Base-by-base conservation (phyloP, 2,797 vertebrate species). In the Alca torda region DNA sequence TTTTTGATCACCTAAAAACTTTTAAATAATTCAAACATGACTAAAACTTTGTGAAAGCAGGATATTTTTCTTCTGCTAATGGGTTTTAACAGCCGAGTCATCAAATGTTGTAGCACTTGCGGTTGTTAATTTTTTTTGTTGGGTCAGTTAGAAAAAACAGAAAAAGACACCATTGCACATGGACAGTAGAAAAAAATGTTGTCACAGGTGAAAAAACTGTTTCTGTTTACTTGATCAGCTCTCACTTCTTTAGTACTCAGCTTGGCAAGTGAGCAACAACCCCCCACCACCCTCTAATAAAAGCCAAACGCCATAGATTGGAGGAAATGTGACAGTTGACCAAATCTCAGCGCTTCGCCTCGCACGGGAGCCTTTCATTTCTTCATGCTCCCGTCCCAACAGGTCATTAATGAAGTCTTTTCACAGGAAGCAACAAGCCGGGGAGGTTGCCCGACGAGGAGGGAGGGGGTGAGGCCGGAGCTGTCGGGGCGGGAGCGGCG, bases 391-490 rank as follows among this genome's bases (percentile, higher is more conserved):
- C 25, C 23, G 9, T 48, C 57, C 65, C 30, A 59, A 16, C 30
- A 39, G 37, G 9, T 57, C 59, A 30, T 7, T 6, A 23, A 8
- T 0, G 20, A 16, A 16, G 35, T 0, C 1, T 12, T 59, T 57
- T 18, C 35, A 16, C 3, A 4, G 31, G 31, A n/a, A 81, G 68
- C 73, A 23, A 23, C 83, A 18, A 39, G 25, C 67, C 7, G 37
- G 48, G 19, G 30, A 45, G 60, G 19, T 9, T 8, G 24, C 50
- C 26, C 2, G 18, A 19, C 20, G 11, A 28, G 2, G 10, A 5
- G 21, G 7, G 35, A 25, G 3, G 17, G 9, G 9, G 30, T 3
- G n/a, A 39, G 28, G 14, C 24, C 2, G 0, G 39, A 19, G 14
- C 37, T 7, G 31, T 14, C 4, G 65, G 12, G 18, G 30, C 23